Base-by-base conservation (phyloP, 2,888 invertebrate genomes). In the Synergus laeviventris region DNA sequence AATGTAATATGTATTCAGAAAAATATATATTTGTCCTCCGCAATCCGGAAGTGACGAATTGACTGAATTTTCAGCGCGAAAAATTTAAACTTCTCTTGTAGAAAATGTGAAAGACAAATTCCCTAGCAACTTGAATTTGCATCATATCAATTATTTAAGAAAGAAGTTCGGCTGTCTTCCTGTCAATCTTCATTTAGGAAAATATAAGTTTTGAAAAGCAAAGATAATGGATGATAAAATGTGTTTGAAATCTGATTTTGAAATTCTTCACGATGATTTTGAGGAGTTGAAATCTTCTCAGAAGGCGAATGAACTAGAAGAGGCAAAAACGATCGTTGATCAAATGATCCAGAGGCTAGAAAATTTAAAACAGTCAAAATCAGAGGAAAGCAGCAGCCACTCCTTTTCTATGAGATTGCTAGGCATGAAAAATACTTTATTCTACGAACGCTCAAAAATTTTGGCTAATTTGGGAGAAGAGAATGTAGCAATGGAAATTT, bases 371-470 rank as follows among this genome's bases (percentile, higher is more conserved):
- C 64, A 14, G 14, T 64, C 24, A 24, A 59, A 59, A 59, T 59
- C 24, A 14, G 5, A 59, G 24, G 24, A 59, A 12, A 21, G 5
- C 1, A 7, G 24, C 14, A 24, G 14, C 5, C 49, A 60, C 14
- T 7, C 45, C 11, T 36, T 76, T 12, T 59, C 24, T 74, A 36
- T 79, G 31, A 81, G 80, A 21, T 77, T 83, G 14, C 62, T 81
- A 24, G 82, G 81, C 11, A 83, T 83, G 82, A 84, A 82, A 59
- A 79, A 64, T 3, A 79, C 82, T 11, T 75, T 84, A 24, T 73
- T 81, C 56, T 84, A 83, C 73, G 83, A 84, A 75, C 76, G 73
- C 64, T 82, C 81, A 16, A 84, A 84, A 45, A 49, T 81, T 24
- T 31, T 82, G 14, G 78, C 80, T 18, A 76, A 70, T 73, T 64